Conservation (phyloP, 2,113 vertebrate genomes). For the Scopus umbretta region DNA sequence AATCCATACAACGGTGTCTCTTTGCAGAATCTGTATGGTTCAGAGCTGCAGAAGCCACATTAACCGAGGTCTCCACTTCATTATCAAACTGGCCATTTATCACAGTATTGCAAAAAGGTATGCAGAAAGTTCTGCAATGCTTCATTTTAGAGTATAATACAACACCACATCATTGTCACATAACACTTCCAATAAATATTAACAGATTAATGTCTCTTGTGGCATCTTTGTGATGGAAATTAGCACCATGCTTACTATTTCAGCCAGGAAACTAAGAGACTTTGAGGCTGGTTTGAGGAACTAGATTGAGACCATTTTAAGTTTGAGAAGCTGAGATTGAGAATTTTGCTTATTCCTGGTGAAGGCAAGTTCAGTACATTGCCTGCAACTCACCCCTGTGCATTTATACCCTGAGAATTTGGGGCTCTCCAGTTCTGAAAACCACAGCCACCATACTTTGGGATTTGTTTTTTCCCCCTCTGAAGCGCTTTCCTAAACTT, state of each 20-base stretch:
- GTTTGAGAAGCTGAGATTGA: neutral
- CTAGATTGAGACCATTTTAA: neutral
- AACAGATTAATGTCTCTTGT: neutral
- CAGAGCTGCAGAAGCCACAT: neutral
- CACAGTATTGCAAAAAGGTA: neutral
- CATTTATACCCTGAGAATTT: neutral
- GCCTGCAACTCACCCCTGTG: neutral
- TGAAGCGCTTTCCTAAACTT: neutral
- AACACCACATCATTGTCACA: neutral
- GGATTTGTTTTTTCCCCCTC: neutral
- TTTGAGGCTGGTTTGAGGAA: neutral
- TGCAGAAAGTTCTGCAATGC: neutral
- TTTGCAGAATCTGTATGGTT: neutral
- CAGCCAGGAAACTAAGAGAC: neutral
- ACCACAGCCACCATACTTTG: neutral
- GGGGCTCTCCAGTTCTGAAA: neutral
- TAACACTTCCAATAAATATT: neutral
- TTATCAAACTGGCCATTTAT: neutral
- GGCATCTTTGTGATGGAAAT: neutral
- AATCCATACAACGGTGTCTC: rapidly evolving
- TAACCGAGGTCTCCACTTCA: neutral
- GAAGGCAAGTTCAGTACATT: neutral
- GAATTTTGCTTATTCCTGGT: neutral
- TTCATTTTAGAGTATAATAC: neutral
- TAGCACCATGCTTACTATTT: neutral